These are phyloP conservation scores for Montipora foliosa DNA, from an alignment of 64 coral and sea anemone species.

Conservation along the genomic window DNA sequence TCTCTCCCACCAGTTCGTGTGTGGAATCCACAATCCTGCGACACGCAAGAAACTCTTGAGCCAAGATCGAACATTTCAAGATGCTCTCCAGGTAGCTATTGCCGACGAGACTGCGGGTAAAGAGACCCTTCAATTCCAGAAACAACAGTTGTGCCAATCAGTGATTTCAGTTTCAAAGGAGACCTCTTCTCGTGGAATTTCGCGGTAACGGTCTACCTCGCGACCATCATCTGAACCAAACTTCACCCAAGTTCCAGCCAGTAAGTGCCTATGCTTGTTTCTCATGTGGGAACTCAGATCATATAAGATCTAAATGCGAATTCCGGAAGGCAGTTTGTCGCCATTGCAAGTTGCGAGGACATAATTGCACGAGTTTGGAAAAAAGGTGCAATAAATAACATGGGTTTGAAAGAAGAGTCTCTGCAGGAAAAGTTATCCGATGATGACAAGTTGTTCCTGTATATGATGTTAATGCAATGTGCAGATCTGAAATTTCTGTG, in stretches of 20 bases:
- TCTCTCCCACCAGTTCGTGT: slow-evolving; percentile 38
- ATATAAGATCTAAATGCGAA: slow-evolving; percentile 57
- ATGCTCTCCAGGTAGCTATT: slow-evolving; percentile 49
- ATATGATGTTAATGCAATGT: slow-evolving; percentile 43
- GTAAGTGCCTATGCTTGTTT: slow-evolving; percentile 56
- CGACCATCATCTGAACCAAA: background rate
- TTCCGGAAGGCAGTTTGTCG: slow-evolving; percentile 13
- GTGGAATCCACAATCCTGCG: slow-evolving; percentile 52
- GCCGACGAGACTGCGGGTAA: slow-evolving; percentile 68
- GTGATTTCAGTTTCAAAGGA: slow-evolving; percentile 41
- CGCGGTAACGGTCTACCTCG: background rate
- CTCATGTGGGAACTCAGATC: slow-evolving; percentile 61
- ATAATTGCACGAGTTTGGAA: slow-evolving; percentile 53
- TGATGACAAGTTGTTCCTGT: background rate
- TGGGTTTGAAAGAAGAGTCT: background rate
- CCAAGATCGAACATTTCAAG: slow-evolving; percentile 59
- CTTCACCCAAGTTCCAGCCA: slow-evolving; percentile 12
- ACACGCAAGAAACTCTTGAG: slow-evolving; percentile 64
- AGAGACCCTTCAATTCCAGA: background rate
- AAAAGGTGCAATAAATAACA: slow-evolving; percentile 31
- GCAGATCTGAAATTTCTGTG: slow-evolving; percentile 71
- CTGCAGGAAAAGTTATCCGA: background rate
- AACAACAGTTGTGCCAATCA: slow-evolving; percentile 14
- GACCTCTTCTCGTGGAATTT: background rate
- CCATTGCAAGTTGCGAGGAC: slow-evolving; percentile 35